Evolutionary conservation across 2,888 invertebrate genomes (phyloP).

Genomic region (Eutolmus rufibarbis): DNA sequence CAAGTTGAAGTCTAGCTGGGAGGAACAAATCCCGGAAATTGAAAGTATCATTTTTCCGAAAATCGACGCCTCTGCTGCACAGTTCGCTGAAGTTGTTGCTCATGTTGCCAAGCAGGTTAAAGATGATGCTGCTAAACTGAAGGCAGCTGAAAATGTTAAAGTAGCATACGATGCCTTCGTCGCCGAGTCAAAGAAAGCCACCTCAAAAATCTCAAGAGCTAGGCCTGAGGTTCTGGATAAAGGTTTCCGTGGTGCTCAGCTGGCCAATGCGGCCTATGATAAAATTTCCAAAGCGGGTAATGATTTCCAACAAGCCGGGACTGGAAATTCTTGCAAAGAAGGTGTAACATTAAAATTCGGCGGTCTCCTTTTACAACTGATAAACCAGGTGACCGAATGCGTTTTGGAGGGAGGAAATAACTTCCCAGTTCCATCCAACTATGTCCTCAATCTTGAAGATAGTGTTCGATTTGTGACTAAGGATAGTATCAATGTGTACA

Average conservation of each 20-base stretch:
- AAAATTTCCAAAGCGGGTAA: not conserved
- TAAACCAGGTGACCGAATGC: not conserved
- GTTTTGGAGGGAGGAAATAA: not conserved
- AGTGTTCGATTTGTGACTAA: not conserved
- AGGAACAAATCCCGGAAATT: not conserved
- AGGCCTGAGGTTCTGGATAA: not conserved
- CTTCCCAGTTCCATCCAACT: conserved; percentile 1
- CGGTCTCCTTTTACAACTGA: not conserved
- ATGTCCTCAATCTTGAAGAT: not conserved
- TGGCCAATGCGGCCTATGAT: not conserved
- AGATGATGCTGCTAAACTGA: not conserved
- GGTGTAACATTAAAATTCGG: not conserved
- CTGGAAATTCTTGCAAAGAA: not conserved
- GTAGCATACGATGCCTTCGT: not conserved
- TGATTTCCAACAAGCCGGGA: not conserved
- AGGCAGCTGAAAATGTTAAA: not conserved
- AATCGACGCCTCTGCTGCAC: not conserved
- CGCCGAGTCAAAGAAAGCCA: not conserved
- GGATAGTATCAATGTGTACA: not conserved
- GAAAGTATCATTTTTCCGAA: not conserved
- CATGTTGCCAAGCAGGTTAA: not conserved
- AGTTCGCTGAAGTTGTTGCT: not conserved
- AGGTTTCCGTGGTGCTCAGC: not conserved
- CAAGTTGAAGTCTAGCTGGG: not conserved
- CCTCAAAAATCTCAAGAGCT: not conserved